Percentiles rank a stretch among this genome's conserved stretches.
Conservation (phyloP, 2,113 vertebrate species). For the Murina feae region DNA sequence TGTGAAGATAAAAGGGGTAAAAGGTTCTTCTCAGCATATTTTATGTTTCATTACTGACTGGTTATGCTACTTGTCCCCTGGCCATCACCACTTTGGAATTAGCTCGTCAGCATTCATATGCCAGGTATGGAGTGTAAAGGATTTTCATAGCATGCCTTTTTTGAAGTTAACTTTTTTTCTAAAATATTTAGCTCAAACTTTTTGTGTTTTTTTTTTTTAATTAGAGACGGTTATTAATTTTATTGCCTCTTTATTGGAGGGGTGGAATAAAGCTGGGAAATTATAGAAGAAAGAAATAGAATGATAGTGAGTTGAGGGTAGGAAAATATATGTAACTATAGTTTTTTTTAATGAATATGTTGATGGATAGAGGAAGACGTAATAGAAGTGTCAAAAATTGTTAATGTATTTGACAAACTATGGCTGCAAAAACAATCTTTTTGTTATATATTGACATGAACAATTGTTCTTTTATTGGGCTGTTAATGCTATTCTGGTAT, state of each 20-base stretch:
- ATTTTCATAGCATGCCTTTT: neutral
- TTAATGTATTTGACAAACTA: conserved; percentile 76
- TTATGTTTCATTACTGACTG: neutral
- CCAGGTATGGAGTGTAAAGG: neutral
- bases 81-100: neutral
- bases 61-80: neutral
- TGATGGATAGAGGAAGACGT: conserved; percentile 58
- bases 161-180: conserved; percentile 6
- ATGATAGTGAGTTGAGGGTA: neutral
- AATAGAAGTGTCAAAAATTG: conserved; percentile 66
- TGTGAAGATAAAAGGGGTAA: neutral
- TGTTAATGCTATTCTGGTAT: conserved; percentile 76
- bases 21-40: neutral
- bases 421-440: conserved; percentile 68
- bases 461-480: conserved; percentile 76
- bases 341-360: conserved; percentile 40
- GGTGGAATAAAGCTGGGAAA: neutral
- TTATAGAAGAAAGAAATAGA: neutral
- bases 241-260: neutral
- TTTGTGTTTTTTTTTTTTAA: neutral
- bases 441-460: conserved; percentile 74
- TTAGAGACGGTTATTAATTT: neutral
- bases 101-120: neutral
- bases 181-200: neutral
- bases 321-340: neutral